Conservation (phyloP, 1,140 invertebrate genomes). For the Asobara japonica region DNA sequence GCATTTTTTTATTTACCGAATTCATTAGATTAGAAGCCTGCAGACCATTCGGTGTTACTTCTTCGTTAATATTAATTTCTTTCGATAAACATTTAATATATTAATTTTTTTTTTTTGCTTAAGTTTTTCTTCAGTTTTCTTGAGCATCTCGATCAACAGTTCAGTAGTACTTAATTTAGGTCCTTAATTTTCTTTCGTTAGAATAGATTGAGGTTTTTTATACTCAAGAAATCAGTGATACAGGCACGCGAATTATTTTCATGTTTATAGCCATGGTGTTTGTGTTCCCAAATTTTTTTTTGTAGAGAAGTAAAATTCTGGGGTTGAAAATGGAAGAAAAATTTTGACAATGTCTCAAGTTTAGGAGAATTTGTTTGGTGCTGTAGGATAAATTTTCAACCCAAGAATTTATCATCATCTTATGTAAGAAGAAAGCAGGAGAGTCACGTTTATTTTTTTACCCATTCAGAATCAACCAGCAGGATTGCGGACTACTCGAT, state of each 20-base stretch:
- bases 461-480: conserved; percentile 63
- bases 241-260: conserved; percentile 6
- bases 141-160: conserved; percentile 10
- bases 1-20: conserved; percentile 21
- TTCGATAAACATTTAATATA: conserved; percentile 19
- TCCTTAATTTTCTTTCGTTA: neutral
- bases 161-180: neutral
- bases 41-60: conserved; percentile 17
- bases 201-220: neutral
- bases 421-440: conserved; percentile 32
- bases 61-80: conserved; percentile 17
- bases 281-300: neutral
- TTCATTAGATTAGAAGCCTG: conserved; percentile 22
- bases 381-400: neutral
- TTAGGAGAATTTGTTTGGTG: neutral
- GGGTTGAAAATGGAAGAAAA: neutral
- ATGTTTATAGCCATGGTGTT: neutral
- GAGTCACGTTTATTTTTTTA: conserved; percentile 54
- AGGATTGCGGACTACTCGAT: conserved; percentile 56
- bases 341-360: neutral
- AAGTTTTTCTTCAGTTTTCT: conserved; percentile 18
- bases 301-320: neutral
- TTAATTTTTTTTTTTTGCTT: conserved; percentile 3
- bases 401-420: neutral
- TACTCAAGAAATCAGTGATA: conserved; percentile 29